Percentiles rank a stretch among this genome's conserved stretches.
Conservation (phyloP, 2,113 vertebrate genomes). For the Centrocercus urophasianus region DNA sequence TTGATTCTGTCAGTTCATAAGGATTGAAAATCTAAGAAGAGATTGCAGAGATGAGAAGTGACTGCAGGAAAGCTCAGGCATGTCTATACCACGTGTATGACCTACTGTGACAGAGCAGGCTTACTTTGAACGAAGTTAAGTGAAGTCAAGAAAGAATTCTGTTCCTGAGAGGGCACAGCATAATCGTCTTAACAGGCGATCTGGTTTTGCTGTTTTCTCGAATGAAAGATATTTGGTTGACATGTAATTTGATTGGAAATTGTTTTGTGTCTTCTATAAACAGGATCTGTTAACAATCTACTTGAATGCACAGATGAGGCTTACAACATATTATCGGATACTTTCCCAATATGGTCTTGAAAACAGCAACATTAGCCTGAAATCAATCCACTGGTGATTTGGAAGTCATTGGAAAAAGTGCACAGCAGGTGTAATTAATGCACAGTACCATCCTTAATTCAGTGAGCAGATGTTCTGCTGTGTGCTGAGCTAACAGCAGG, state of each 20-base stretch:
- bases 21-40: neutral
- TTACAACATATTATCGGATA: constrained; percentile 10
- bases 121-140: neutral
- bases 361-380: constrained; percentile 36
- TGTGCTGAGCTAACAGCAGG: neutral
- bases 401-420: constrained; percentile 45
- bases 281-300: neutral
- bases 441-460: constrained; percentile 41
- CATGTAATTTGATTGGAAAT: neutral
- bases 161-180: neutral
- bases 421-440: constrained; percentile 61
- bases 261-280: neutral
- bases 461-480: constrained; percentile 58
- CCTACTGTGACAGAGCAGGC: neutral
- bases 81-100: neutral
- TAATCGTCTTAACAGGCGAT: neutral
- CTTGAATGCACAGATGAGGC: constrained; percentile 35
- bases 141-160: neutral
- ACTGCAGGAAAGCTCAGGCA: neutral
- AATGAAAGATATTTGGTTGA: constrained; percentile 1
- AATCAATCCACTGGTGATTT: constrained; percentile 34
- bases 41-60: neutral
- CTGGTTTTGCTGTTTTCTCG: neutral
- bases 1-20: neutral
- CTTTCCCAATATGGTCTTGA: constrained; percentile 16